These are phyloP conservation scores for Nycticebus coucang DNA, from an alignment of 2,113 vertebrate species.

Conservation along the genomic window DNA sequence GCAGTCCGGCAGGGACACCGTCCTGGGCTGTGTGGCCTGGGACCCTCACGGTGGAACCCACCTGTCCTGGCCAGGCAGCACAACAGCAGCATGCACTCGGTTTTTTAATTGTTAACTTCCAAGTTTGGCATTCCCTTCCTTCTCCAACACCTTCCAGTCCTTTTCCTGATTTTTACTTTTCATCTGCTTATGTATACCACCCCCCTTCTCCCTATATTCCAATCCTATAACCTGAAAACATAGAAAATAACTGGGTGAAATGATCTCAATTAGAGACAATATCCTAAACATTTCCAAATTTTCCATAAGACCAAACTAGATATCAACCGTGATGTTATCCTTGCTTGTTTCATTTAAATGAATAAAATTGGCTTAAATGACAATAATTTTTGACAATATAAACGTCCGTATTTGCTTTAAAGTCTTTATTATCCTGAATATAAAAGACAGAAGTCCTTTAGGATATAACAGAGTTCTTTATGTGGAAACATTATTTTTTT, in stretches of 20 bases:
- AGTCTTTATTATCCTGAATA: conserved; percentile 91
- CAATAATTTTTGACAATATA: neutral
- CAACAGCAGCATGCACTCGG: neutral
- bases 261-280: neutral
- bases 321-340: neutral
- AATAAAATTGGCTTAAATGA: neutral
- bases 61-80: neutral
- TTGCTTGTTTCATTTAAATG: neutral
- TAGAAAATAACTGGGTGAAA: neutral
- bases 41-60: too few species aligned
- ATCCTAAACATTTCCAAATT: neutral
- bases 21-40: accelerated
- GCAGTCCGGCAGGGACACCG: accelerated
- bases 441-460: conserved; percentile 91
- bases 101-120: neutral
- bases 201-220: neutral
- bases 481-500: conserved; percentile 95
- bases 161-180: neutral
- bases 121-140: neutral
- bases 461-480: conserved; percentile 94
- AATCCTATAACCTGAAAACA: neutral
- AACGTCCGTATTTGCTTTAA: conserved; percentile 68
- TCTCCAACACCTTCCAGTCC: neutral
- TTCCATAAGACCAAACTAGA: neutral
- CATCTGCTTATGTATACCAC: neutral